Conservation (phyloP, 2,113 vertebrate species). For the Bombycilla garrulus region DNA sequence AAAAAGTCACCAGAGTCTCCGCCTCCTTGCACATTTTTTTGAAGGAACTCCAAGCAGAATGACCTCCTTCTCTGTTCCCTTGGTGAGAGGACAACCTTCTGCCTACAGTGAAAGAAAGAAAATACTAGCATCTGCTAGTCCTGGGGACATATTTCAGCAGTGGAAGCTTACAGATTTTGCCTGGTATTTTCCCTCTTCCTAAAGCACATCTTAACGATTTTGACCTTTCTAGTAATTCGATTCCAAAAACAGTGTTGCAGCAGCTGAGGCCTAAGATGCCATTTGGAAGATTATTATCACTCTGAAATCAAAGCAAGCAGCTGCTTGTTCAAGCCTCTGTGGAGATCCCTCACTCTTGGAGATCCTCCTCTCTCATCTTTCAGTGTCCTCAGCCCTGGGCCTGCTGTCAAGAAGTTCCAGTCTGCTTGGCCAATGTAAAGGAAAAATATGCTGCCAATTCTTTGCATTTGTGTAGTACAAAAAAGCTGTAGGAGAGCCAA, state of each 20-base stretch:
- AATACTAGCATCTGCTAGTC: conserved; percentile 21
- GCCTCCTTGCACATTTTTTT: background rate
- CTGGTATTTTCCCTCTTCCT: conserved; percentile 53
- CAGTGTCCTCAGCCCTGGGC: background rate
- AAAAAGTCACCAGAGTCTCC: background rate
- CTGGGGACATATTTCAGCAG: background rate
- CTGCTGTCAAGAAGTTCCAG: background rate
- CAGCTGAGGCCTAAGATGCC: conserved; percentile 31
- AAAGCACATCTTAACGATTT: conserved; percentile 35
- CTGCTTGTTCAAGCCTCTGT: background rate
- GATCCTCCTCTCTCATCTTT: background rate
- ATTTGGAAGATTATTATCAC: background rate
- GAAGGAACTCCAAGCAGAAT: background rate
- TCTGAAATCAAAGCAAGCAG: conserved; percentile 23
- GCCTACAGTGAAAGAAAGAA: conserved; percentile 11
- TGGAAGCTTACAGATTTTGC: background rate
- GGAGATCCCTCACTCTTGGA: background rate
- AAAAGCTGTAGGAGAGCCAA: background rate
- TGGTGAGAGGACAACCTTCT: conserved; percentile 16
- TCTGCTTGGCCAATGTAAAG: background rate
- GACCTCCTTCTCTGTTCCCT: conserved; percentile 19
- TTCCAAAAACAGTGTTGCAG: conserved; percentile 38
- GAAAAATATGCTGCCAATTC: background rate
- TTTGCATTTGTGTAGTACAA: background rate
- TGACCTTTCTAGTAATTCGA: conserved; percentile 74